Conservation (phyloP, 2,797 vertebrate species). For the Staurois parvus region DNA sequence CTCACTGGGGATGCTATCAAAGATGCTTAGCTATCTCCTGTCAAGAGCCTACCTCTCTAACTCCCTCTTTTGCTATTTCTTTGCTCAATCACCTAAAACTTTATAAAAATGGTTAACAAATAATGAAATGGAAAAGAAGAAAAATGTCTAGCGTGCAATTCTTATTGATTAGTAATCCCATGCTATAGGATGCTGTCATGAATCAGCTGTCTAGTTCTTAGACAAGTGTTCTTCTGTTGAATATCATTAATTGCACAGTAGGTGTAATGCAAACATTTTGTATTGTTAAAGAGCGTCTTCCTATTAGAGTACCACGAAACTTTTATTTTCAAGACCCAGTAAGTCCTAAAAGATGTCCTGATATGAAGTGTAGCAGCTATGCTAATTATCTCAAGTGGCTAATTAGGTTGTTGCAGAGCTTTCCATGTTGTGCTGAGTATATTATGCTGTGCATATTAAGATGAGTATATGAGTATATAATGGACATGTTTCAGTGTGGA, state of each 20-base stretch:
- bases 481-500: not conserved
- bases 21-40: not conserved
- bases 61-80: not conserved
- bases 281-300: not conserved
- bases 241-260: not conserved
- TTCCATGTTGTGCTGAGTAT: not conserved
- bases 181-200: not conserved
- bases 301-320: not conserved
- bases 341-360: not conserved
- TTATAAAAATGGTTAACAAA: too few relatives aligned
- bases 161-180: not conserved
- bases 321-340: not conserved
- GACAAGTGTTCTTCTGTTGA: not conserved
- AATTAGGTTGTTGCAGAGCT: not conserved
- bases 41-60: not conserved
- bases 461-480: not conserved
- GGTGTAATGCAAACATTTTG: not conserved
- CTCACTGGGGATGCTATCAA: not conserved
- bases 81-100: too few relatives aligned
- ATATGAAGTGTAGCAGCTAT: not conserved
- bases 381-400: conserved; percentile 2
- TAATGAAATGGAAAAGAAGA: too few relatives aligned
- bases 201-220: not conserved
- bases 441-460: not conserved
- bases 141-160: not conserved